Conservation (phyloP, 2,113 vertebrate genomes). For the Chelonoidis abingdonii region DNA sequence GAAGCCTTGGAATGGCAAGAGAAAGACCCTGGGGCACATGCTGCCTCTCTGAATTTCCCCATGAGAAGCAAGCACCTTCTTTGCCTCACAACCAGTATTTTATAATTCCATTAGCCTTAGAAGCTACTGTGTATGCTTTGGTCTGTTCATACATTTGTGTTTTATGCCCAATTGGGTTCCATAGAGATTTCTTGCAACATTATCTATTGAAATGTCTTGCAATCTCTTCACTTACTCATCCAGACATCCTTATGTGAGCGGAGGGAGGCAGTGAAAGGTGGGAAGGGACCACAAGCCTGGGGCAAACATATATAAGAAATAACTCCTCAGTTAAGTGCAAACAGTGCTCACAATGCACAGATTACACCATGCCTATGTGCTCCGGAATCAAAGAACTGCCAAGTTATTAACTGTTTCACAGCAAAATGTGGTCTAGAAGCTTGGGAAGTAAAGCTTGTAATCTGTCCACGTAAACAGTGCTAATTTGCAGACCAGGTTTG, state of each 20-base stretch:
- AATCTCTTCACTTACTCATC: neutral
- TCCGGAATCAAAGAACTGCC: neutral
- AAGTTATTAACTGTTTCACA: neutral
- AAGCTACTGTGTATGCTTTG: neutral
- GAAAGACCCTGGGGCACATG: neutral
- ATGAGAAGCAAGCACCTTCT: neutral
- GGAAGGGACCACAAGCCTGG: neutral
- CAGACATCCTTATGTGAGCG: neutral
- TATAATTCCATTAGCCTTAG: conserved; percentile 2
- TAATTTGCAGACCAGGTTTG: neutral
- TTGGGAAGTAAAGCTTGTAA: neutral
- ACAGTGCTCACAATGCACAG: neutral
- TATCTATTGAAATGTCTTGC: conserved; percentile 1
- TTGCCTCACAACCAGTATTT: neutral
- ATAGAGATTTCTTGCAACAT: neutral
- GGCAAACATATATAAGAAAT: neutral
- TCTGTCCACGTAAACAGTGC: neutral
- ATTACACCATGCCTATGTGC: neutral
- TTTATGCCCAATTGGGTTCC: neutral
- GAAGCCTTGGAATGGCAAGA: neutral
- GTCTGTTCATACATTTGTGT: neutral
- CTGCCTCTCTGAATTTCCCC: neutral
- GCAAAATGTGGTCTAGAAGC: neutral
- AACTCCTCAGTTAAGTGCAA: neutral
- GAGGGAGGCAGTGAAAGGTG: neutral